Conservation (phyloP, 2,797 vertebrate genomes). For the Ptychadena robeensis region DNA sequence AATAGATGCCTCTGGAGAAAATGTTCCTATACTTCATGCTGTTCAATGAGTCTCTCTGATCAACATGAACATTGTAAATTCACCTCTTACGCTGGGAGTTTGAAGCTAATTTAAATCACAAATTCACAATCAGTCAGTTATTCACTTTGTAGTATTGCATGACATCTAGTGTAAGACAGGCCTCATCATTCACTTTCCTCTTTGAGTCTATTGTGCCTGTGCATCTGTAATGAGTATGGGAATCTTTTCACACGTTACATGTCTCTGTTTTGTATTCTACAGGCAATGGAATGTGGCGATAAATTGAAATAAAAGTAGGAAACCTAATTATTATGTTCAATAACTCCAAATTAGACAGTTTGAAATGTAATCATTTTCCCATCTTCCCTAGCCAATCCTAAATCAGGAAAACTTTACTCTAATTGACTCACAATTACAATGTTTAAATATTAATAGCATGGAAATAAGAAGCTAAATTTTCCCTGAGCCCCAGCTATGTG, state of each 20-base stretch:
- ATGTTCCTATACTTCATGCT: neutral
- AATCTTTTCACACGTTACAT: slow-evolving; percentile 11
- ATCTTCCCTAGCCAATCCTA: neutral
- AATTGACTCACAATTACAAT: too few species aligned
- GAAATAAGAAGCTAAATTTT: too few species aligned
- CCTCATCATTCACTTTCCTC: slow-evolving; percentile 40
- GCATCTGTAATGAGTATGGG: slow-evolving; percentile 39
- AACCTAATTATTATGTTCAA: neutral
- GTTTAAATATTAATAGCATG: too few species aligned
- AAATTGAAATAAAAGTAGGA: neutral
- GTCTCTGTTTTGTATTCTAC: slow-evolving; percentile 28
- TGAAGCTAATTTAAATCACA: slow-evolving; percentile 43
- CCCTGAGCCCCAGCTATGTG: too few species aligned
- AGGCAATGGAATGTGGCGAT: neutral
- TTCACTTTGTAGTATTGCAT: slow-evolving; percentile 25
- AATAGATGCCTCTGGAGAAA: slow-evolving; percentile 9
- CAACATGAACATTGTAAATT: slow-evolving; percentile 31
- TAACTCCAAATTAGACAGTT: too few species aligned
- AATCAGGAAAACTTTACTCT: neutral
- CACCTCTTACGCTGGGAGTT: slow-evolving; percentile 6
- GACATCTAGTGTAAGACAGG: slow-evolving; percentile 7
- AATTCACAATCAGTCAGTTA: slow-evolving; percentile 43
- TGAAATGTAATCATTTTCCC: neutral
- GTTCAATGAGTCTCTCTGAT: neutral
- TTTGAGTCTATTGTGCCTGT: slow-evolving; percentile 35